Evolutionary conservation across 2,888 invertebrate species (phyloP).

Genomic region (Hydraecia micacea): DNA sequence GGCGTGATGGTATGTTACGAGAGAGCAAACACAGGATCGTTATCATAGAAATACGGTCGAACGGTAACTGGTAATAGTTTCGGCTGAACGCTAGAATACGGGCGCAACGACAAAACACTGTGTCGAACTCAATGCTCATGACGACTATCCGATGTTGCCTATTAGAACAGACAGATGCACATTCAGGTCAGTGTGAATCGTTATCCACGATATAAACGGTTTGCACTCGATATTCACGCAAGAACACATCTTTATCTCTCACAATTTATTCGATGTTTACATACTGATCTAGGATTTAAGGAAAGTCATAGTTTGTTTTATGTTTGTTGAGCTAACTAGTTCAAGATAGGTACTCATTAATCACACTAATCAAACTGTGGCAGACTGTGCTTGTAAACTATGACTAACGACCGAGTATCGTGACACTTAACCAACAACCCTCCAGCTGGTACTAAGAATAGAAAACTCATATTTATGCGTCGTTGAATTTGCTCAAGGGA

Average conservation of each 20-base stretch:
- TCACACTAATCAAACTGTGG: conserved; percentile 12
- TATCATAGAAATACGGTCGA: conserved; percentile 30
- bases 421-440: conserved; percentile 21
- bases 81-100: conserved; percentile 17
- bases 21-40: conserved; percentile 6
- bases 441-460: conserved; percentile 20
- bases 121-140: conserved; percentile 30
- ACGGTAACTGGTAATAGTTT: conserved; percentile 31
- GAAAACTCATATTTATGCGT: conserved; percentile 17
- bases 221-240: conserved; percentile 47
- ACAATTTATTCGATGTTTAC: conserved; percentile 48
- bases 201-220: conserved; percentile 48
- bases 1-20: not conserved
- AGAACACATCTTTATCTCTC: conserved; percentile 46
- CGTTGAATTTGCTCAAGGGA: conserved; percentile 17
- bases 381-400: conserved; percentile 20
- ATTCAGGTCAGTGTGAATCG: conserved; percentile 64
- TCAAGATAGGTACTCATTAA: conserved; percentile 20
- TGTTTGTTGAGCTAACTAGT: conserved; percentile 23
- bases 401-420: conserved; percentile 36
- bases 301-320: conserved; percentile 31
- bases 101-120: conserved; percentile 31
- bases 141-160: conserved; percentile 39
- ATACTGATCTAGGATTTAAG: conserved; percentile 31
- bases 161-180: conserved; percentile 61